Percentiles rank a stretch among this genome's conserved stretches.
Conservation (phyloP, 2,888 invertebrate genomes). For the Lasioglossum villosulum region DNA sequence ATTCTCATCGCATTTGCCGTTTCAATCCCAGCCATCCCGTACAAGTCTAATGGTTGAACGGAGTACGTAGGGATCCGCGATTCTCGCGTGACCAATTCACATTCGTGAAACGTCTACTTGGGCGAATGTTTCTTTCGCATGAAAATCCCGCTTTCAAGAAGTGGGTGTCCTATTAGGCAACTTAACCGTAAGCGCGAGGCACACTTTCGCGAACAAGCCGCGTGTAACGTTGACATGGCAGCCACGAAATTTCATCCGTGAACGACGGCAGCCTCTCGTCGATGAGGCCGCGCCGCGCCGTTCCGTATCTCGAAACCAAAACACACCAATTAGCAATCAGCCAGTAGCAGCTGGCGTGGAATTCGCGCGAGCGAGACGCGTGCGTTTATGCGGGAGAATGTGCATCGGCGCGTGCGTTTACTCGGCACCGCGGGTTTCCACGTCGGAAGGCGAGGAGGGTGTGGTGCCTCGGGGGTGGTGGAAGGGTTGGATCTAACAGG, state of each 20-base stretch:
- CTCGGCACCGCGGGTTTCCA: conserved; percentile 9
- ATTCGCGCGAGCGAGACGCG: conserved; percentile 34
- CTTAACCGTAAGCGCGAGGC: background rate
- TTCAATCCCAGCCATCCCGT: too few species aligned
- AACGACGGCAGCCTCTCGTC: background rate
- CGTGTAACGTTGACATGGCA: background rate
- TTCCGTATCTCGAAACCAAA: conserved; percentile 35
- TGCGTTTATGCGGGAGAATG: conserved; percentile 43
- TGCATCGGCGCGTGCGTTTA: conserved; percentile 37
- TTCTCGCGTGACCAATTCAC: background rate
- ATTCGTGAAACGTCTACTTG: background rate
- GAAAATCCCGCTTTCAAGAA: background rate
- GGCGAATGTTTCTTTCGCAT: background rate
- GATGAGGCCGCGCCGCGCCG: background rate
- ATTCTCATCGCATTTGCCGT: too few species aligned
- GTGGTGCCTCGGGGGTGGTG: conserved; percentile 1
- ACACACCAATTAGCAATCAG: conserved; percentile 54
- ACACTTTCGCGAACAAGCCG: background rate
- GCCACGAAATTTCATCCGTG: background rate
- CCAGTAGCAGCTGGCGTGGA: conserved; percentile 24
- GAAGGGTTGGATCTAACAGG: conserved; percentile 57
- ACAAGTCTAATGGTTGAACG: background rate
- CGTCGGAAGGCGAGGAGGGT: background rate
- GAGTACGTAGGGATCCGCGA: background rate
- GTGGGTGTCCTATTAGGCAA: background rate